Base-by-base conservation (phyloP, 1,140 invertebrate genomes). In the Forficula auricularia region DNA sequence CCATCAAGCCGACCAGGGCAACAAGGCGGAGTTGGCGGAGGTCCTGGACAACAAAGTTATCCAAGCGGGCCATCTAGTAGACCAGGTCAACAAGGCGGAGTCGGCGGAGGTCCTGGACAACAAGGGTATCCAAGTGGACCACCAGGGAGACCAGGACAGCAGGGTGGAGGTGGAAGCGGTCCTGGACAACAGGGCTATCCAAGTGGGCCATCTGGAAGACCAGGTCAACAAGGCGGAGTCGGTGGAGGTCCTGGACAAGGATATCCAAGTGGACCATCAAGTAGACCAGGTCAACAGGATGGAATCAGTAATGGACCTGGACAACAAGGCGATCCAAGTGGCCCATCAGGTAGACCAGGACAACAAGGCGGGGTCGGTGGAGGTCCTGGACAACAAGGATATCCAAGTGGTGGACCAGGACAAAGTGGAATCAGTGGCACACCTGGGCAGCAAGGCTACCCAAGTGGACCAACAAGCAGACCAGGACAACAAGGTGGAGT, bases 401-500 rank as follows among this genome's bases (percentile, higher is more conserved):
- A 32, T 18, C 38, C 47, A 30, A 48, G 59, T 19, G 54, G 58
- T 42, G 45, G 56, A 48, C 40, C 50, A 16, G 45, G 48, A 18
- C 57, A 53, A 38, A 48, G 53, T 27, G 54, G 51, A 42, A 27
- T 10, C 4, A 10, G 22, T 6, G 10, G 22, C 22, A 27, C 4
- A 27, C 22, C 22, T 10, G 22, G 22, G 4, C 22, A 27, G 10
- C 22, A 27, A 27, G 22, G 22, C 22, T 27, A 27, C 10, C 22
- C 22, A 27, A 27, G 22, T 27, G 22, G 22, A 2, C 40, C 48
- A 38, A 40, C 45, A 36, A 20, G 19, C 2, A 22, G 22, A 18
- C 37, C 48, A 18, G 10, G 38, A 12, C 15, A 42, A 1, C 27
- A 35, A 12, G 36, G 30, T 22, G 40, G 19, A 10, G 43, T 43